phyloP scores from a whole-genome alignment of 2,113 vertebrate species.

The Dasyurus viverrinus region DNA sequence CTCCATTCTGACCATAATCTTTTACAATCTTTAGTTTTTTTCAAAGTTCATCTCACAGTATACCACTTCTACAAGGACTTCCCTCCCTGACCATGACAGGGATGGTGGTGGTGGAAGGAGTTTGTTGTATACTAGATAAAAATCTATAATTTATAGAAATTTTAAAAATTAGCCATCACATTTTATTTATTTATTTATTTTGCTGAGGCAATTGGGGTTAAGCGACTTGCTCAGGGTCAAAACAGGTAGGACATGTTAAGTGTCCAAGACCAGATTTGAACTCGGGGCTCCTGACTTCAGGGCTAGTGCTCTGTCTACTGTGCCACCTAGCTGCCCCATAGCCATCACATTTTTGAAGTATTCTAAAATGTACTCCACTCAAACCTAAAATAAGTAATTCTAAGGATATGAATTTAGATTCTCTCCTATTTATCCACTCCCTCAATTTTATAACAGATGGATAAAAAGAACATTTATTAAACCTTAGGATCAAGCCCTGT shows the following conservation, averaged over 20 bases:
- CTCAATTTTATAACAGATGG: no score
- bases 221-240: no score
- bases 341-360: not conserved
- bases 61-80: not conserved
- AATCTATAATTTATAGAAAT: not conserved
- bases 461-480: not conserved
- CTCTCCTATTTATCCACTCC: not conserved
- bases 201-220: no score
- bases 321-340: no score
- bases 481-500: not conserved
- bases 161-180: not conserved
- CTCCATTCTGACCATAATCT: not conserved
- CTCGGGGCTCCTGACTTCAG: no score
- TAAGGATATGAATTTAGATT: not conserved
- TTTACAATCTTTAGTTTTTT: not conserved
- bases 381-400: not conserved
- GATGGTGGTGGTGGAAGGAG: no score
- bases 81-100: not conserved
- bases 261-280: no score
- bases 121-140: not conserved
- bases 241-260: no score
- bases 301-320: no score
- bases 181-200: no score
- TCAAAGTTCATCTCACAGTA: not conserved
- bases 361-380: not conserved